A percentile compares a stretch with the other conserved stretches of the same genome.
These are phyloP conservation scores for Elgaria multicarinata DNA, from an alignment of 2,113 vertebrate genomes.

Conservation along the genomic window DNA sequence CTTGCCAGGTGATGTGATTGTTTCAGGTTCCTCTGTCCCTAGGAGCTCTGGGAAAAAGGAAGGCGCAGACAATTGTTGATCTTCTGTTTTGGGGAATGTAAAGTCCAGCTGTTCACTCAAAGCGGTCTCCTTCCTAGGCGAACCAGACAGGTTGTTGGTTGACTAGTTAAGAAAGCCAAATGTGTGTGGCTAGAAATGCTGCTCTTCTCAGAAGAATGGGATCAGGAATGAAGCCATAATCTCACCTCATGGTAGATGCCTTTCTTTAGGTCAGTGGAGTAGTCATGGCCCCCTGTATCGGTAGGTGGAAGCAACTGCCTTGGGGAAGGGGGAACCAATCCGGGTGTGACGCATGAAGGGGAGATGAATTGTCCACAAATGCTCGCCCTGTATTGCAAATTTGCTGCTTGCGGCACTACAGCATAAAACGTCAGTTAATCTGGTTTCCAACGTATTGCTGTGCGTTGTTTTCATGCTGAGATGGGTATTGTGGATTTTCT, in stretches of 20 bases:
- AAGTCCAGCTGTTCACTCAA: too few relatives aligned
- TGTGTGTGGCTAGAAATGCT: not conserved
- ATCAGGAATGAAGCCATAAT: not conserved
- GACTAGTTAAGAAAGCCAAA: not conserved
- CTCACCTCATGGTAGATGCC: not conserved
- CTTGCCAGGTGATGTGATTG: too few relatives aligned
- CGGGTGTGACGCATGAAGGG: not conserved
- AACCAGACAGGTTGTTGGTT: too few relatives aligned
- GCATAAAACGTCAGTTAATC: not conserved
- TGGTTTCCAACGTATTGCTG: not conserved
- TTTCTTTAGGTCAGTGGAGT: not conserved
- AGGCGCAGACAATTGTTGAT: too few relatives aligned
- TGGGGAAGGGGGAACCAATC: not conserved
- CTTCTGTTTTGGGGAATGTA: too few relatives aligned
- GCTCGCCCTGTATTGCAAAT: not conserved
- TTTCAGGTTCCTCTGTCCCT: too few relatives aligned
- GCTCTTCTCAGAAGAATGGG: not conserved
- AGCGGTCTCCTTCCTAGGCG: too few relatives aligned
- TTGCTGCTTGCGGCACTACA: not conserved
- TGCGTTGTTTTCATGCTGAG: not conserved
- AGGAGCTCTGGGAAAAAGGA: too few relatives aligned
- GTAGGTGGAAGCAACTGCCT: too few relatives aligned
- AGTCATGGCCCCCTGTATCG: not conserved
- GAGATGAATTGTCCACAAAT: not conserved
- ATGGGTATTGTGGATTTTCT: constrained; percentile 7